These are phyloP conservation scores for Drosophila repletoides DNA, from an alignment of 1,140 invertebrate genomes.

Conservation along the genomic window DNA sequence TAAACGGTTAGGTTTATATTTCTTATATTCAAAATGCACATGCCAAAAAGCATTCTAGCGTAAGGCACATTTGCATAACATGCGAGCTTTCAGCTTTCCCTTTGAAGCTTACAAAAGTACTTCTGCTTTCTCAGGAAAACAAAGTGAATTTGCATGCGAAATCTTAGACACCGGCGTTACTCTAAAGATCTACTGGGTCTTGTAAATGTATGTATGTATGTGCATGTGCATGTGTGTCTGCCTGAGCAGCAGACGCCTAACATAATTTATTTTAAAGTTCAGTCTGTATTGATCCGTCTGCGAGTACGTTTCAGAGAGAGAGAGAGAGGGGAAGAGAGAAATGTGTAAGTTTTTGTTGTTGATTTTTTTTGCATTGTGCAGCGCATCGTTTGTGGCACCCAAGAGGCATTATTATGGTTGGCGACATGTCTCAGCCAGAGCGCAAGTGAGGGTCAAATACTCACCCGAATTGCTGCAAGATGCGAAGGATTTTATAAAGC, in stretches of 20 bases:
- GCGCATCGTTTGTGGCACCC: neutral
- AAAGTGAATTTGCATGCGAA: too few relatives aligned
- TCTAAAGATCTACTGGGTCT: too few relatives aligned
- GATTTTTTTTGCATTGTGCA: conserved; percentile 13
- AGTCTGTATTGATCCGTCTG: neutral
- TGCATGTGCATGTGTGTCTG: neutral
- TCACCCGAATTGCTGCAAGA: conserved; percentile 68
- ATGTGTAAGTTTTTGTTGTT: conserved; percentile 10
- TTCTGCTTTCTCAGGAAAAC: too few relatives aligned
- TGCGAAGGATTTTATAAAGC: conserved; percentile 52
- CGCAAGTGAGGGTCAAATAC: conserved; percentile 18
- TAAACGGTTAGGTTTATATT: too few relatives aligned
- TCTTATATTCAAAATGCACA: too few relatives aligned
- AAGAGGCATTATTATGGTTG: neutral
- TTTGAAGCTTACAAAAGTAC: too few relatives aligned
- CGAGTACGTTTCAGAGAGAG: neutral
- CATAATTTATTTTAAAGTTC: conserved; percentile 6
- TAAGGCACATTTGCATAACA: too few relatives aligned
- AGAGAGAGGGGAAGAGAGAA: too few relatives aligned
- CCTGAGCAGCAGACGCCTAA: neutral
- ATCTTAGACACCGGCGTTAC: too few relatives aligned
- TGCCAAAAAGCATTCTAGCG: too few relatives aligned
- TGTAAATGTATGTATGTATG: neutral
- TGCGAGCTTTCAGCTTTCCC: too few relatives aligned
- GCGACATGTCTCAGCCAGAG: neutral